These are phyloP conservation scores for Euleptes europaea DNA, from an alignment of 2,113 vertebrate species.

Conservation along the genomic window DNA sequence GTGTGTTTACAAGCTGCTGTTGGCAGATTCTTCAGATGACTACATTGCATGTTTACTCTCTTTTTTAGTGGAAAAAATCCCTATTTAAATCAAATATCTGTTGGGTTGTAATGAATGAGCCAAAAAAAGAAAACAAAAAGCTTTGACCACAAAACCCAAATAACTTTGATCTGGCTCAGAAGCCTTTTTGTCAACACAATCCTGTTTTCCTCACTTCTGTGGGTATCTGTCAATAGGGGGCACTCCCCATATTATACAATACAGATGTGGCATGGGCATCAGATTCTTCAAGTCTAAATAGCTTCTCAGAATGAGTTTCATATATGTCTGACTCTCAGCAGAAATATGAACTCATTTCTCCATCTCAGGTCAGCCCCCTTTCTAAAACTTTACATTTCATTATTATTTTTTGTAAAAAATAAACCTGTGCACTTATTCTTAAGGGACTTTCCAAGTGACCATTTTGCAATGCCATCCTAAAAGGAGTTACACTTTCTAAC, in stretches of 20 bases:
- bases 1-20: not conserved
- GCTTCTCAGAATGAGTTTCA: not conserved
- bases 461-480: too few species aligned
- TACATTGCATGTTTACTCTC: not conserved
- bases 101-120: not conserved
- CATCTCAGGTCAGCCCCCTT: not conserved
- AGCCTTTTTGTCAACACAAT: not conserved
- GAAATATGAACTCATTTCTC: not conserved
- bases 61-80: not conserved
- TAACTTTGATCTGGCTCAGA: not conserved
- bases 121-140: not conserved
- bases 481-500: too few species aligned
- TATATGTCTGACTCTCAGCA: too few species aligned
- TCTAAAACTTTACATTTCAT: not conserved
- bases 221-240: not conserved
- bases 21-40: not conserved
- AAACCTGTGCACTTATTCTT: not conserved
- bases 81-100: not conserved
- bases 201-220: not conserved
- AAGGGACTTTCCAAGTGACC: not conserved
- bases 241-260: not conserved
- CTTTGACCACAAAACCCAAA: slow-evolving; percentile 1
- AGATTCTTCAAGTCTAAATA: not conserved
- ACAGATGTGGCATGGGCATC: not conserved
- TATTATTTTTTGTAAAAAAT: not conserved